phyloP scores from a whole-genome alignment of 2,797 vertebrate species.

The Characodon lateralis region DNA sequence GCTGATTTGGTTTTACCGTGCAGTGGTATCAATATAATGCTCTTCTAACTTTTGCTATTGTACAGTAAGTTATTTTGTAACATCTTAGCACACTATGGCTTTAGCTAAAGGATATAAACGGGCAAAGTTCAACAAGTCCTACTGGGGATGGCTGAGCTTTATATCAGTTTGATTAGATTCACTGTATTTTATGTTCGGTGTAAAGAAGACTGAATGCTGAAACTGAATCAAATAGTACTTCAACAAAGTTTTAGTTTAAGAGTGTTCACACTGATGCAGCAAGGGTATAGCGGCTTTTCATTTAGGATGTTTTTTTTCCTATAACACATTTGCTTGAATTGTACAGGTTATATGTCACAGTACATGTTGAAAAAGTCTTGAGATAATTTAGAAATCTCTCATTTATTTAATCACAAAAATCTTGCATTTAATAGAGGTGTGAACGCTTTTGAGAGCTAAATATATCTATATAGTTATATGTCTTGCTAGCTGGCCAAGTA shows the following conservation, averaged over 20 bases:
- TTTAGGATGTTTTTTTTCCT: too few species aligned
- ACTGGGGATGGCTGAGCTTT: neutral
- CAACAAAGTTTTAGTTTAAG: neutral
- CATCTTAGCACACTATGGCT: neutral
- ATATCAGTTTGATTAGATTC: neutral
- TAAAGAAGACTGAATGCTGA: neutral
- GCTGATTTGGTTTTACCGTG: neutral
- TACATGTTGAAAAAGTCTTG: too few species aligned
- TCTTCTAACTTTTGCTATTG: neutral
- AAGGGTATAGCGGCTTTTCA: too few species aligned
- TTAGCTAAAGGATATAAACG: neutral
- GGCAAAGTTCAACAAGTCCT: neutral
- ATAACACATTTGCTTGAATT: too few species aligned
- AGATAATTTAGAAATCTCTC: neutral
- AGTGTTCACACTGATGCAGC: too few species aligned
- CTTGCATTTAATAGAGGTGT: neutral
- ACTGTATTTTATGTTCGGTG: neutral
- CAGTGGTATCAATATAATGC: neutral
- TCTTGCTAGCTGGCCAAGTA: too few species aligned
- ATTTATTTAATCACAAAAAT: neutral
- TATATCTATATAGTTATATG: too few species aligned
- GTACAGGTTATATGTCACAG: too few species aligned
- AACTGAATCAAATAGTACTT: neutral
- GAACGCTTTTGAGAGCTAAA: too few species aligned
- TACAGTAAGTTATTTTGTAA: neutral